Conservation (phyloP, 2,888 invertebrate species). For the Seira musarum region DNA sequence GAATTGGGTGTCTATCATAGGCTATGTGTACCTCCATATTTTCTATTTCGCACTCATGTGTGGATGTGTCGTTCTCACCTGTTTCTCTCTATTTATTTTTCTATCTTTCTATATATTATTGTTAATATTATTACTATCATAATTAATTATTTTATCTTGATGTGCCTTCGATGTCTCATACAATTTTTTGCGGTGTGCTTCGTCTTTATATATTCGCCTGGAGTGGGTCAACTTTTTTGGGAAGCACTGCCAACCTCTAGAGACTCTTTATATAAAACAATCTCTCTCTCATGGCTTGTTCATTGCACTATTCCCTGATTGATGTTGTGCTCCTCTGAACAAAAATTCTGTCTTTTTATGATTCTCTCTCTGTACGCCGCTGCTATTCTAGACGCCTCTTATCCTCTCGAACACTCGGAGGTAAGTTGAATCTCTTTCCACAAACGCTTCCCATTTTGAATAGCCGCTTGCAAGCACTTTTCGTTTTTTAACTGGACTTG, state of each 20-base stretch:
- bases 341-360: slow-evolving; percentile 70
- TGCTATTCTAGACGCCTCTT: slow-evolving; percentile 70
- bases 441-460: slow-evolving; percentile 69
- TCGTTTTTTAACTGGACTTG: slow-evolving; percentile 20
- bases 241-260: slow-evolving; percentile 68
- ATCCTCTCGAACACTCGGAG: slow-evolving; percentile 70
- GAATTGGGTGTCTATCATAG: slow-evolving; percentile 49
- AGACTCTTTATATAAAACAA: slow-evolving; percentile 54
- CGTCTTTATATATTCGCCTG: slow-evolving; percentile 61
- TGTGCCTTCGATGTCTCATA: slow-evolving; percentile 70
- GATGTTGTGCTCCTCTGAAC: slow-evolving; percentile 70
- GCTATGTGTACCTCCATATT: slow-evolving; percentile 19
- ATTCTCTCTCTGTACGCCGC: slow-evolving; percentile 70
- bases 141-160: slow-evolving; percentile 60
- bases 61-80: slow-evolving; percentile 68
- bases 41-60: slow-evolving; percentile 58
- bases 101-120: slow-evolving; percentile 37
- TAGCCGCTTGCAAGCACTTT: slow-evolving; percentile 66
- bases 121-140: slow-evolving; percentile 29
- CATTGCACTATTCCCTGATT: slow-evolving; percentile 68
- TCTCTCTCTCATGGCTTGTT: slow-evolving; percentile 63
- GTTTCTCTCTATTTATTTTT: slow-evolving; percentile 56
- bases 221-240: slow-evolving; percentile 63
- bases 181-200: slow-evolving; percentile 67
- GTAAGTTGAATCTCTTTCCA: slow-evolving; percentile 70